Conservation (phyloP, 2,113 vertebrate genomes). For the Recurvirostra avosetta region DNA sequence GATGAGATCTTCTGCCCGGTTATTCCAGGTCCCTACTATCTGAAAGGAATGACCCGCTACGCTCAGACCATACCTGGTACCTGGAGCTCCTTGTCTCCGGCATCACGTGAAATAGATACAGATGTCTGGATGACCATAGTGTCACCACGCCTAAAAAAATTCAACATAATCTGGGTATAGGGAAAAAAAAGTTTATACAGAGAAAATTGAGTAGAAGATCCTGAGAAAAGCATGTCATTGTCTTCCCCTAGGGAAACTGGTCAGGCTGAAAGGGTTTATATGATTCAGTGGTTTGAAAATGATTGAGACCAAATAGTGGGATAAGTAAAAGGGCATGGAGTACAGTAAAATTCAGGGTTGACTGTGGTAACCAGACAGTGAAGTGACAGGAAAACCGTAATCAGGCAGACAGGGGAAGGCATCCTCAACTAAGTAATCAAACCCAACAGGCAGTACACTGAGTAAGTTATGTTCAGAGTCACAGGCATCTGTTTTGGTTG, state of each 20-base stretch:
- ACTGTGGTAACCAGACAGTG: not conserved
- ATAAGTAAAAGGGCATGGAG: not conserved
- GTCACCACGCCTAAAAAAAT: not conserved
- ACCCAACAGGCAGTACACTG: not conserved
- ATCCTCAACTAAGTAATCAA: not conserved
- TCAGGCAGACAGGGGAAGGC: not conserved
- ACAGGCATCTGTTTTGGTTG: not conserved
- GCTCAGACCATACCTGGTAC: not conserved
- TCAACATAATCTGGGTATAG: not conserved
- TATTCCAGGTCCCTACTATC: not conserved
- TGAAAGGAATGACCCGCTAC: not conserved
- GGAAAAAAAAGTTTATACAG: fast-evolving
- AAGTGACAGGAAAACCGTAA: not conserved
- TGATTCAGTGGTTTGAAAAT: not conserved
- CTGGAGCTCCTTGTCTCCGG: not conserved
- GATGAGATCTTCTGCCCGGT: not conserved
- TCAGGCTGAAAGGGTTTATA: not conserved
- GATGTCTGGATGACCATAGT: not conserved
- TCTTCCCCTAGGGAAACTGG: not conserved
- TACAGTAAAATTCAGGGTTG: not conserved
- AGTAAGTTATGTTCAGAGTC: not conserved
- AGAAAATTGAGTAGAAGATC: not conserved
- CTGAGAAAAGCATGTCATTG: fast-evolving
- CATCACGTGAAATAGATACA: not conserved
- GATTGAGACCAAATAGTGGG: not conserved